A percentile compares a stretch with the other conserved stretches of the same genome.
Evolutionary conservation across 2,797 vertebrate species (phyloP).

Genomic region (Macroramphosus scolopax): DNA sequence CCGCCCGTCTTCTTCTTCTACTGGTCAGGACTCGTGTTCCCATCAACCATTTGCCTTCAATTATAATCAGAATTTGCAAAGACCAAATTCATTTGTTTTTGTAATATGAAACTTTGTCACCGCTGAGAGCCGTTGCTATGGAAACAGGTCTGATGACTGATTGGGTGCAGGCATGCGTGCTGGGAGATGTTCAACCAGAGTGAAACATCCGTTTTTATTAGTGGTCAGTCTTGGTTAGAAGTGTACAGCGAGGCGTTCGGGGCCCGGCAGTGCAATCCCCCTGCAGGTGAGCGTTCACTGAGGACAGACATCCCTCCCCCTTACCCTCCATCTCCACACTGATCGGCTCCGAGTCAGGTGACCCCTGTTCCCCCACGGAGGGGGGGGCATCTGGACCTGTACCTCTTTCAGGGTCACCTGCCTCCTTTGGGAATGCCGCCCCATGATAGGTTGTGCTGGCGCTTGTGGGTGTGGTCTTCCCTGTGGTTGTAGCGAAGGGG

Average conservation of each 20-base stretch:
- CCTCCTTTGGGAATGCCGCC: constrained; percentile 81
- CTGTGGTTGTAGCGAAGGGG: constrained; percentile 75
- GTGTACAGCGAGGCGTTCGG: constrained; percentile 52
- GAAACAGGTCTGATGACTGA: constrained; percentile 5
- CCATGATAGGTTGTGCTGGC: constrained; percentile 79
- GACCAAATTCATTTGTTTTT: too few relatives aligned
- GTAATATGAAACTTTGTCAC: constrained; percentile 10
- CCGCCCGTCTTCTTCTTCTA: too few relatives aligned
- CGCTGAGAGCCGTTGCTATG: neutral
- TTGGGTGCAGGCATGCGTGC: constrained; percentile 1
- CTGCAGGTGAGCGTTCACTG: constrained; percentile 56
- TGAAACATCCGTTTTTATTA: constrained; percentile 41
- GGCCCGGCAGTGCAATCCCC: constrained; percentile 76
- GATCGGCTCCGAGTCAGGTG: constrained; percentile 85
- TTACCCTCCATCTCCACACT: constrained; percentile 91
- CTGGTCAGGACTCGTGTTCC: constrained; percentile 1
- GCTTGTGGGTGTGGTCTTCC: constrained; percentile 81
- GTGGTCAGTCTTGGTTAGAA: constrained; percentile 60
- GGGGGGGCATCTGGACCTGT: constrained; percentile 81
- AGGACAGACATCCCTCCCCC: constrained; percentile 72
- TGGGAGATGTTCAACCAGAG: constrained; percentile 40
- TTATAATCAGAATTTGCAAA: neutral
- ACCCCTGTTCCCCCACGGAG: constrained; percentile 80
- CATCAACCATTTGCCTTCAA: neutral
- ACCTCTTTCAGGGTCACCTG: constrained; percentile 82